Evolutionary conservation across 2,113 vertebrate genomes (phyloP).

Genomic region (Varanus salvator): DNA sequence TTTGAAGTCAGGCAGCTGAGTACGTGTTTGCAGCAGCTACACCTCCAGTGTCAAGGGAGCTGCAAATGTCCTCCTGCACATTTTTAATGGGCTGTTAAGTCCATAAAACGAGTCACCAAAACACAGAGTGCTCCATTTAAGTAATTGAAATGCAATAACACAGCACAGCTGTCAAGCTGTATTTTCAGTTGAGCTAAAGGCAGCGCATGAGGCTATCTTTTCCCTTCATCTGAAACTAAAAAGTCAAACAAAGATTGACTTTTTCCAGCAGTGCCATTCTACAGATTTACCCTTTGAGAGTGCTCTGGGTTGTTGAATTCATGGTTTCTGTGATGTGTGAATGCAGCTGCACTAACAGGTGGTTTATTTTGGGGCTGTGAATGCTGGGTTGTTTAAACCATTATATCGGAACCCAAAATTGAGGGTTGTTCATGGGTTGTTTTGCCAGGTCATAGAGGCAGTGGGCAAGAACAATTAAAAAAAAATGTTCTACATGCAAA

Average conservation of each 20-base stretch:
- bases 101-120: slow-evolving; percentile 7
- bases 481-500: too few species aligned
- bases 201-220: not conserved
- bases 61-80: slow-evolving; percentile 7
- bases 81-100: slow-evolving; percentile 28
- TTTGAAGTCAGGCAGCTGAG: slow-evolving; percentile 5
- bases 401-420: too few species aligned
- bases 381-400: too few species aligned
- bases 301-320: too few species aligned
- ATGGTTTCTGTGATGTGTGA: too few species aligned
- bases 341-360: too few species aligned
- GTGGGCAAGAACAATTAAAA: too few species aligned
- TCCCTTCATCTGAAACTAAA: not conserved
- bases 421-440: too few species aligned
- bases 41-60: not conserved
- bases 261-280: not conserved
- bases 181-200: slow-evolving; percentile 23
- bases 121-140: not conserved
- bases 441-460: too few species aligned
- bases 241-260: not conserved
- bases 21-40: not conserved
- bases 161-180: slow-evolving; percentile 5
- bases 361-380: too few species aligned
- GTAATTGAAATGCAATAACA: slow-evolving; percentile 34
- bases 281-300: not conserved